A percentile compares a stretch with the other conserved stretches of the same genome.
Conservation (phyloP, 2,113 vertebrate genomes). For the Tychaedon coryphoeus region DNA sequence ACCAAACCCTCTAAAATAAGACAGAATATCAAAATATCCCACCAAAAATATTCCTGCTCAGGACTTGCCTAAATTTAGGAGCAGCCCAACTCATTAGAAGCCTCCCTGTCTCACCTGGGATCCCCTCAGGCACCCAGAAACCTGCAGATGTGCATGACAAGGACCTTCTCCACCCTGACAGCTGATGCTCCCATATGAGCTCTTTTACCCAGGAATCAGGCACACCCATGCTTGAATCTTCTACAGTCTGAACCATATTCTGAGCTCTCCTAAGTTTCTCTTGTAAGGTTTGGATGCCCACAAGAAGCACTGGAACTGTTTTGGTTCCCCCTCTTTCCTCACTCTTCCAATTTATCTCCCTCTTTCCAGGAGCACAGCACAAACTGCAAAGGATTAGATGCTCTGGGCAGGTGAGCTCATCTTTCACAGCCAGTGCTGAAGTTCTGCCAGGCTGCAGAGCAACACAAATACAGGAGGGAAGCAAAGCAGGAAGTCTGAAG, state of each 20-base stretch:
- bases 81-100: not conserved
- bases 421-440: not conserved
- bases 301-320: not conserved
- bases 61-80: not conserved
- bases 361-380: not conserved
- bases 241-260: not conserved
- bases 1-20: not conserved
- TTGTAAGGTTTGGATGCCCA: not conserved
- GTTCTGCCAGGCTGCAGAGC: not conserved
- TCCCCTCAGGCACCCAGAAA: not conserved
- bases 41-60: not conserved
- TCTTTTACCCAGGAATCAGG: not conserved
- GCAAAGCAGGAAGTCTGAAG: not conserved
- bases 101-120: not conserved
- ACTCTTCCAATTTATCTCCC: accelerated
- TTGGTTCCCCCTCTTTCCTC: not conserved
- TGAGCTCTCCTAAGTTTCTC: not conserved
- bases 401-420: not conserved
- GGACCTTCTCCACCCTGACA: not conserved
- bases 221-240: not conserved
- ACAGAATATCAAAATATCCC: not conserved
- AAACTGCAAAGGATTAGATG: not conserved
- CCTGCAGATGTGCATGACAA: not conserved
- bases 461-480: not conserved
- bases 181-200: not conserved